Evolutionary conservation across 1,140 invertebrate genomes (phyloP), one percentile per base, ranked within the genome.

Genomic region (Pygmarrhopalites habei): DNA sequence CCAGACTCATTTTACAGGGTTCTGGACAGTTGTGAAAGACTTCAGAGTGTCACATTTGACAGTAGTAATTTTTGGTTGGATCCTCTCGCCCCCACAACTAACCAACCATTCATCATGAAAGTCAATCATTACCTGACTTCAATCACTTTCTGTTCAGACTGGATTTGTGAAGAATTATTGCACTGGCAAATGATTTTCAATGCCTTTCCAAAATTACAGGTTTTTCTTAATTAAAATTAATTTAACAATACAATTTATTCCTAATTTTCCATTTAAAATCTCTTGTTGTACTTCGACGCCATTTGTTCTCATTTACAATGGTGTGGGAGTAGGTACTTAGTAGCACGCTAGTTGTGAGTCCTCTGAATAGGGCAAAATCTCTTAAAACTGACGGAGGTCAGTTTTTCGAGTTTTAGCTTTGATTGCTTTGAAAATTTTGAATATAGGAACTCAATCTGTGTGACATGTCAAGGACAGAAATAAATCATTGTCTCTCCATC

Each of bases 111-210:
- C 21, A 14, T 10, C 10, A 49, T 49, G 46, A 7, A 21, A 12
- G 10, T 49, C 5, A 49, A 49, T 23, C 10, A n/a, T 15, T 49
- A 49, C 21, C 46, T 49, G 46, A 10, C 7, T 7, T 10, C 46
- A 7, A 49, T 49, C 21, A 49, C 46, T 15, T 49, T 49, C 21
- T 7, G 7, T n/a, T 12, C 46, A 49, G 21, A 49, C 46, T 49
- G 15, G 15, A 23, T 21, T n/a, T 10, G 46, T 49, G 46, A 49
- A 23, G 46, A 49, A 21, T 21, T 49, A 10, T 19, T 49, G 15
- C 46, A 49, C 46, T 49, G 46, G 46, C 46, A 49, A 21, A 49
- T 49, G 46, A 49, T 49, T n/a, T 23, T 49, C 10, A 7, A 49
- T 12, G 46, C 46, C 21, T 49, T 49, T 23, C 46, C 46, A 7